phyloP scores from a whole-genome alignment of 2,113 vertebrate species.

The Oryctolagus cuniculus region DNA sequence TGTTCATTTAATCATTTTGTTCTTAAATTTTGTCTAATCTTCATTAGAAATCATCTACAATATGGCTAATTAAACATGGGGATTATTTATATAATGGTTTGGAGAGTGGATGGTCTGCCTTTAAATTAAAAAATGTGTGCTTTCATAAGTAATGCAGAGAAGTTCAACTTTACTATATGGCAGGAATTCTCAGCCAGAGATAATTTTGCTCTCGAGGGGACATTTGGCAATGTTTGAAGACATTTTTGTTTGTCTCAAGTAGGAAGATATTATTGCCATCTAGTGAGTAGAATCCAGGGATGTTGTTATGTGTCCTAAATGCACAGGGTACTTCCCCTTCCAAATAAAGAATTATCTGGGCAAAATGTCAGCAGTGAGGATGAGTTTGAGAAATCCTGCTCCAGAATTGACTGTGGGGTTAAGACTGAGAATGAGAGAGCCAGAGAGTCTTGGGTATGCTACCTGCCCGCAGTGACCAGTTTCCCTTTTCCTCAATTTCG shows the following conservation, averaged over 20 bases:
- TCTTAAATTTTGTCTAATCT: neutral
- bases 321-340: neutral
- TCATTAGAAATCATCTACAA: neutral
- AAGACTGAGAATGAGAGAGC: neutral
- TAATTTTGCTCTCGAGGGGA: neutral
- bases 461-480: neutral
- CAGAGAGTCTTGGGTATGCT: neutral
- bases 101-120: neutral
- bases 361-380: neutral
- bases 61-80: neutral
- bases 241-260: neutral
- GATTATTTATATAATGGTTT: conserved; percentile 19
- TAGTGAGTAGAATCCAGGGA: neutral
- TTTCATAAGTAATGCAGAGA: neutral
- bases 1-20: conserved; percentile 1
- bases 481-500: neutral
- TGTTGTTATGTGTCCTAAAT: neutral
- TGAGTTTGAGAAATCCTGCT: neutral
- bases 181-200: neutral
- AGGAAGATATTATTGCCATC: neutral
- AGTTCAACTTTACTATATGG: neutral
- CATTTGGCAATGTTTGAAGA: neutral
- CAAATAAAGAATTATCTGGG: neutral
- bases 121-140: conserved; percentile 16
- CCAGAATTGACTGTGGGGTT: neutral